Evolutionary conservation across 2,113 vertebrate genomes (phyloP), one percentile per base, ranked within the genome.

Genomic region (Catagonus wagneri): DNA sequence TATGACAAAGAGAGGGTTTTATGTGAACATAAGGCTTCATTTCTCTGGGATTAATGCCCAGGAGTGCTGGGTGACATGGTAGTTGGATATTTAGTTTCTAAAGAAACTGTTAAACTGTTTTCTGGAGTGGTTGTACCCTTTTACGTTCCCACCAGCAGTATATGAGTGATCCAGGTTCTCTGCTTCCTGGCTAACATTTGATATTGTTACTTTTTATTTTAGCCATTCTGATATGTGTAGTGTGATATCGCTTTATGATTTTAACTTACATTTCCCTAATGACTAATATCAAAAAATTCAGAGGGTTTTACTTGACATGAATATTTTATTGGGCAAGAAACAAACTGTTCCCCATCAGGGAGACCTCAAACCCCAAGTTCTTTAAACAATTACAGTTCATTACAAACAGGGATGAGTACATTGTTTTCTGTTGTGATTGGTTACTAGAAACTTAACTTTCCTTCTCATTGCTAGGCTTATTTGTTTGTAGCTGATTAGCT

Each of bases 61-160:
- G 17, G 54, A 71, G 13, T 79, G 13, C 23, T 23, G 23, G 9
- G n/a, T 78, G 36, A 11, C 34, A 25, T 68, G n/a, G 50, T 86
- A 29, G 50, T 34, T 93, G 16, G 54, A 86, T 69, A 32, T 93
- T 86, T 29, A 60, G 83, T 93, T 69, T 78, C 78, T 69, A 68
- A 44, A 93, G 72, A 29, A 50, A 25, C 32, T 34, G 29, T 63
- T 72, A 56, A n/a, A 56, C 66, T 80, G 14, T 63, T 52, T 93
- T 93, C 54, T 56, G 79, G 34, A 50, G 72, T 76, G 15, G 11
- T 32, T 50, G 11, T 50, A 60, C 29, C 52, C 15, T 7, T 75
- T 75, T 78, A 34, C 36, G 50, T 86, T 86, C 52, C 39, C 34
- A 78, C 22, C 36, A 76, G 29, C 52, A 68, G 4, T 69, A 19